Percentiles rank a stretch among this genome's conserved stretches.
phyloP scores from a whole-genome alignment of 2,113 vertebrate species.

The Sigmodon hispidus region DNA sequence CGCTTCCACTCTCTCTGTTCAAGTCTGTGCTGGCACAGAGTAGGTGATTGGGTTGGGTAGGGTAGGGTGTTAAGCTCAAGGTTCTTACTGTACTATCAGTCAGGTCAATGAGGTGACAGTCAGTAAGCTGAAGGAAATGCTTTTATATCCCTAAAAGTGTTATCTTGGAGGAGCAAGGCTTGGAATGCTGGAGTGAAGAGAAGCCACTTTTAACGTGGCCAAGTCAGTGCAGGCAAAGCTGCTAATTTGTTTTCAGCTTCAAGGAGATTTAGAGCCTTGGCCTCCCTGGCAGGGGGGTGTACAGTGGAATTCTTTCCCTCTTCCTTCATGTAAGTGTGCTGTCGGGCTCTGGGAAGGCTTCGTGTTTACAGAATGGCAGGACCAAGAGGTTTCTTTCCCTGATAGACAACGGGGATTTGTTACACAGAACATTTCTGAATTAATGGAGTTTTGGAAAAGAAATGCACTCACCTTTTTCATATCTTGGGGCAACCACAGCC shows the following conservation, averaged over 20 bases:
- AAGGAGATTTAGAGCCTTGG: constrained; percentile 82
- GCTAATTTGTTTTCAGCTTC: constrained; percentile 87
- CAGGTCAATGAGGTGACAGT: constrained; percentile 73
- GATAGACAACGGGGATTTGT: neutral
- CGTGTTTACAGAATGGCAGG: constrained; percentile 67
- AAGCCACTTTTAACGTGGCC: constrained; percentile 73
- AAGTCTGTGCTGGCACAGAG: accelerated
- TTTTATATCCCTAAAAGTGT: constrained; percentile 77
- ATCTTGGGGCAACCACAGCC: neutral
- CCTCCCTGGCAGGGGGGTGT: constrained; percentile 73
- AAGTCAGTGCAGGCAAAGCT: constrained; percentile 81
- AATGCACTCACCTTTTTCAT: neutral
- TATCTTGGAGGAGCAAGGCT: constrained; percentile 74
- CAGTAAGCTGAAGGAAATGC: constrained; percentile 77
- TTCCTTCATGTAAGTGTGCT: constrained; percentile 75
- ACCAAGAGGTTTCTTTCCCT: constrained; percentile 56
- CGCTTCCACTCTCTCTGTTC: neutral
- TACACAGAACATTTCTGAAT: constrained; percentile 55
- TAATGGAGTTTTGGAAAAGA: constrained; percentile 34
- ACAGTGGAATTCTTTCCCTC: constrained; percentile 79
- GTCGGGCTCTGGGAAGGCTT: constrained; percentile 55
- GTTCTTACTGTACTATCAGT: constrained; percentile 59
- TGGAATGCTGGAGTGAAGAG: constrained; percentile 72
- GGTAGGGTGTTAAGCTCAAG: neutral
- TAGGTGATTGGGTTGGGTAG: neutral